phyloP scores from a whole-genome alignment of 2,888 invertebrate genomes.

The Maniola hyperantus region DNA sequence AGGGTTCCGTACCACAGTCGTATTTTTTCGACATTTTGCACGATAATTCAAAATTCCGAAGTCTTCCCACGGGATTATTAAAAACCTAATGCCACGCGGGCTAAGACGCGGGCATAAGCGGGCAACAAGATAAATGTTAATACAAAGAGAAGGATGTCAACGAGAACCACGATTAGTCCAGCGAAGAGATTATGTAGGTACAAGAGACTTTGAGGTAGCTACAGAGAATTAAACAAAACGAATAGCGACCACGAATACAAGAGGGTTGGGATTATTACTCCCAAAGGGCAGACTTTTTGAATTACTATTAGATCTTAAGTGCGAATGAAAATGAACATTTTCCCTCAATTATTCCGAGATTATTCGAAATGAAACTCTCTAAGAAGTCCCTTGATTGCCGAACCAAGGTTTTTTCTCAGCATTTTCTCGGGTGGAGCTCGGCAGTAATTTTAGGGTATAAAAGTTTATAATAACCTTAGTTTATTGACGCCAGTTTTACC shows the following conservation, averaged over 20 bases:
- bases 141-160: no score
- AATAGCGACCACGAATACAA: not conserved
- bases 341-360: not conserved
- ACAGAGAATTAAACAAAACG: not conserved
- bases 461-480: not conserved
- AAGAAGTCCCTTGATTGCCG: no score
- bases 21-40: no score
- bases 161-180: no score
- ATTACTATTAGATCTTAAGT: not conserved
- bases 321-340: conserved; percentile 2
- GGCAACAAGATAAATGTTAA: no score
- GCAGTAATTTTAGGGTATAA: not conserved
- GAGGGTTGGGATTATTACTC: not conserved
- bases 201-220: not conserved
- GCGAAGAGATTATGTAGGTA: no score
- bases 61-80: no score
- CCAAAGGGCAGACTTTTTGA: not conserved
- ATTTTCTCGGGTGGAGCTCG: not conserved
- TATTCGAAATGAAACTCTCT: conserved; percentile 8
- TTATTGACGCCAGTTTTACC: not conserved
- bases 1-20: no score
- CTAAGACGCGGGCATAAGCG: no score
- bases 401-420: not conserved
- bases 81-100: no score
- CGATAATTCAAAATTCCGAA: no score